Evolutionary conservation across 2,888 invertebrate genomes (phyloP).

Genomic region (Hipparchia sbordonii): DNA sequence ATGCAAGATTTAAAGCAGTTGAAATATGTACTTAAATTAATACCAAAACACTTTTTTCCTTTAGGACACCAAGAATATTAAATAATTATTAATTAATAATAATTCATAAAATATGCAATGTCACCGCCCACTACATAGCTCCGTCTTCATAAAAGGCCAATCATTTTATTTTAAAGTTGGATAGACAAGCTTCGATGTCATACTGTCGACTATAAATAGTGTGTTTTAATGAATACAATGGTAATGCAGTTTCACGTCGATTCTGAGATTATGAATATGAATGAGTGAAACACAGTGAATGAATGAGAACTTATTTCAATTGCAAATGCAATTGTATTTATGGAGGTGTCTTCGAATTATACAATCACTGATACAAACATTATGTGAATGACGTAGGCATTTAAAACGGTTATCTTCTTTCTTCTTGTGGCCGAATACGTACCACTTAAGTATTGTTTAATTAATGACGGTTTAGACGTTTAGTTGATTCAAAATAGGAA

Average conservation of each 20-base stretch:
- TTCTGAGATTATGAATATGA: conserved; percentile 10
- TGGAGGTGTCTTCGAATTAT: not conserved
- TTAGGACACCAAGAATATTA: not conserved
- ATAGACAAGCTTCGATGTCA: not conserved
- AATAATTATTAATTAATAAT: not conserved
- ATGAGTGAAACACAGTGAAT: conserved; percentile 18
- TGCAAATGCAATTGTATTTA: conserved; percentile 5
- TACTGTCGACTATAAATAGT: not conserved
- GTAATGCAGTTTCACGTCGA: not conserved
- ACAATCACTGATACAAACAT: not conserved
- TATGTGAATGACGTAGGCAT: not conserved
- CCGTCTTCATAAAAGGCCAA: too few relatives aligned
- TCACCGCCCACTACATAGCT: not conserved
- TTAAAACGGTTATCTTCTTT: not conserved
- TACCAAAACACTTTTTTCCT: not conserved
- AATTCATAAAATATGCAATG: not conserved
- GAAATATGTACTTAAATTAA: not conserved
- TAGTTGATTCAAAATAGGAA: too few relatives aligned
- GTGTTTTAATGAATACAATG: not conserved
- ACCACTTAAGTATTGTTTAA: not conserved
- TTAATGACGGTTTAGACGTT: not conserved
- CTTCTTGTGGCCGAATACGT: not conserved
- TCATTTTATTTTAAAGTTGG: not conserved
- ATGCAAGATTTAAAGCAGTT: not conserved
- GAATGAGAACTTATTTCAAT: conserved; percentile 4